Conservation (phyloP, 1,140 invertebrate genomes). For the Spodoptera litura region DNA sequence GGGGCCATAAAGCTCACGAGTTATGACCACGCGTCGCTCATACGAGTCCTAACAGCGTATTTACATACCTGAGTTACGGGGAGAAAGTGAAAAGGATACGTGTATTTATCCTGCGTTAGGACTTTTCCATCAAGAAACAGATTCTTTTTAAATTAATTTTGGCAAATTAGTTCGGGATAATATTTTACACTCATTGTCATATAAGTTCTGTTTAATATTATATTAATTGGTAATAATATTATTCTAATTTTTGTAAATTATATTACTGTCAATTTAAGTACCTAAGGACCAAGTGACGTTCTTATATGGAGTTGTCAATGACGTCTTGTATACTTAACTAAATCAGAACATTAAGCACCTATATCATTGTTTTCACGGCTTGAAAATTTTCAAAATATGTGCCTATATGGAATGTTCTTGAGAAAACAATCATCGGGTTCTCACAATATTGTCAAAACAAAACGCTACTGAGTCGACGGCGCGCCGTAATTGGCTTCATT, state of each 20-base stretch:
- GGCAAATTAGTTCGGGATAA: too few species aligned
- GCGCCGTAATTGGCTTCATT: constrained; percentile 48
- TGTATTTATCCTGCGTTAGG: constrained; percentile 1
- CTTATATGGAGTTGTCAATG: too few species aligned
- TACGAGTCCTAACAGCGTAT: constrained; percentile 41
- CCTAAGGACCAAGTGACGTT: too few species aligned
- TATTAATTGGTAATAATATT: too few species aligned
- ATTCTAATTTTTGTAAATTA: too few species aligned
- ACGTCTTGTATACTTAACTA: too few species aligned
- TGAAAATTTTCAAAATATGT: too few species aligned
- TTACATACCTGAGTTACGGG: constrained; percentile 52
- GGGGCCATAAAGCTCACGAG: constrained; percentile 53
- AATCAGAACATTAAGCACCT: too few species aligned
- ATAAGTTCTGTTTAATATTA: too few species aligned
- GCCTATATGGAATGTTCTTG: not conserved
- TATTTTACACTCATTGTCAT: too few species aligned
- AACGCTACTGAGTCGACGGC: constrained; percentile 20
- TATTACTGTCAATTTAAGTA: too few species aligned
- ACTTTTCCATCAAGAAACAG: not conserved
- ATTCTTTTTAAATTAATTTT: not conserved
- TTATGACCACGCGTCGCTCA: constrained; percentile 50
- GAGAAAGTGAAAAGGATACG: constrained; percentile 19
- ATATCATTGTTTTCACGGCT: too few species aligned
- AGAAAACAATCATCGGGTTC: constrained; percentile 26
- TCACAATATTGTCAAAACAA: constrained; percentile 44